phyloP scores from a whole-genome alignment of 2,113 vertebrate genomes.

The Apistogramma diplotaenia region DNA sequence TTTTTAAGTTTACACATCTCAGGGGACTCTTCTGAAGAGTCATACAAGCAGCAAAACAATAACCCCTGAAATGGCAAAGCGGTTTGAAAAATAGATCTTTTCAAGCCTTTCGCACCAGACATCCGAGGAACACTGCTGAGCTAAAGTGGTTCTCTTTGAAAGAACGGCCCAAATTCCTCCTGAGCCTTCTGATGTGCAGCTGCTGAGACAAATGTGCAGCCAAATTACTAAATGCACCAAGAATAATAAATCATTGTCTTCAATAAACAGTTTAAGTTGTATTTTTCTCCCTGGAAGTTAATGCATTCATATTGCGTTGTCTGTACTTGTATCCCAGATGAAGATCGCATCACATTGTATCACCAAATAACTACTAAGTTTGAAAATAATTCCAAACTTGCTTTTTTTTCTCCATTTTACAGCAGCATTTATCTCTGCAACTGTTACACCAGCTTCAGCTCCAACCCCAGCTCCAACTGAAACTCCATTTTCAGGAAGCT shows the following conservation, averaged over 20 bases:
- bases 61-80: not conserved
- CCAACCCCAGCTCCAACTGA: not conserved
- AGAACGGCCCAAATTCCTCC: not conserved
- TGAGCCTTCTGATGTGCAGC: not conserved
- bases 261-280: not conserved
- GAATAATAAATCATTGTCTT: not conserved
- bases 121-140: not conserved
- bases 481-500: not conserved
- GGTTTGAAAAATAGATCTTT: not conserved
- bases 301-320: not conserved
- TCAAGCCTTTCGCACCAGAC: not conserved
- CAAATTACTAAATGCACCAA: not conserved
- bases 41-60: not conserved
- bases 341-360: not conserved
- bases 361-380: not conserved
- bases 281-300: not conserved
- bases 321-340: not conserved
- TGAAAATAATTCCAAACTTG: not conserved
- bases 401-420: not conserved
- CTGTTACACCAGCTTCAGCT: not conserved
- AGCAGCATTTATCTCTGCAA: not conserved
- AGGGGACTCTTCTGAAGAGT: not conserved
- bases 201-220: not conserved
- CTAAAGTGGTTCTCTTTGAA: not conserved
- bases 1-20: too few species aligned